Evolutionary conservation across 92 coral and sea anemone species (phyloP), one percentile per base, ranked within the genome.

Genomic region (Zoanthus gigantus): DNA sequence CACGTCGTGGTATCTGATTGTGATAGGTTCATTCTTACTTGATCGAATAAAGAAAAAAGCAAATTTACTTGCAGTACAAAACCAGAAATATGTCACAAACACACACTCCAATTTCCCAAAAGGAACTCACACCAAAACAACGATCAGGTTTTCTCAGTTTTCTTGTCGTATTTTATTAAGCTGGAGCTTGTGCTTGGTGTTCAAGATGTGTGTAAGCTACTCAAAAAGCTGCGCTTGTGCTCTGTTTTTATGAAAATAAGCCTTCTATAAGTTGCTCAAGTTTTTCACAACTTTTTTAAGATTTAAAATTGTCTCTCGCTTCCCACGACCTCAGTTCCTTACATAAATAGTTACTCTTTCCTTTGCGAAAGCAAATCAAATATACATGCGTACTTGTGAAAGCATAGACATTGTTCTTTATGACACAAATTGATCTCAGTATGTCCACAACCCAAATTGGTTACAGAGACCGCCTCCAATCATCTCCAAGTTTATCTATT

Each of bases 391-490:
- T 28, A 50, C 28, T 46, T 50, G 28, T 42, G 45, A 45, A 81
- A 65, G 48, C 76, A 31, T 10, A 65, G 84, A 79, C 14, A 79
- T 79, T 1, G 60, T n/a, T 37, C 31, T 61, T 18, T 79, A 47
- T 29, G 11, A 47, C 37, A 56, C 10, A 57, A 30, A 29, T 77
- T 77, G 29, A 77, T 81, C 58, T 58, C 42, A 11, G 85, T 63
- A 74, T 46, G 37, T n/a, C 65, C 58, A 61, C 72, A 61, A 16
- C 52, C 18, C 13, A n/a, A 32, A 81, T 47, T 47, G 28, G 28
- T 10, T 79, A 16, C 32, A 30, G 28, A 44, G 72, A 15, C 17
- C 15, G 37, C 37, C 71, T 9, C 84, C 54, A 42, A 42, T 79
- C 72, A 58, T 42, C 12, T 23, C 17, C 11, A 15, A 7, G 83